Conservation (phyloP, 2,113 vertebrate genomes). For the Misgurnus anguillicaudatus region DNA sequence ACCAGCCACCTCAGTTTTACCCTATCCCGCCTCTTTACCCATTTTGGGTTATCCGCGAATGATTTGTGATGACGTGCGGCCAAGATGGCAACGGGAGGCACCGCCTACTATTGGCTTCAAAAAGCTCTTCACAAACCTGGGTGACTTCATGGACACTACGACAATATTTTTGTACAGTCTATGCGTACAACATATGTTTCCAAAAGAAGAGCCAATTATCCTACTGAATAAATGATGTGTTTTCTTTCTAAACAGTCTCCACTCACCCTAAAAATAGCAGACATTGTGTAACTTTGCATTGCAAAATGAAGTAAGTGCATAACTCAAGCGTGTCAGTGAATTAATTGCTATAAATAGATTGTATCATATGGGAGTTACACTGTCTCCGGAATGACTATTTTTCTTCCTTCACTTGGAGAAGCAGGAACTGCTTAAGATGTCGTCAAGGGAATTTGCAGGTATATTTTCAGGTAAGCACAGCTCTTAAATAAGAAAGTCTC, state of each 20-base stretch:
- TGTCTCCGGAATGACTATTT: constrained; percentile 4
- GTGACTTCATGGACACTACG: too few species aligned
- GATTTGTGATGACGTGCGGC: too few species aligned
- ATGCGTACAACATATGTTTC: not conserved
- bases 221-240: not conserved
- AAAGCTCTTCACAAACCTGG: too few species aligned
- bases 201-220: not conserved
- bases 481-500: constrained; percentile 52
- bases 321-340: constrained; percentile 29
- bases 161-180: too few species aligned
- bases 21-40: too few species aligned
- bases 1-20: too few species aligned
- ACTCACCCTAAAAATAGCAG: constrained; percentile 18
- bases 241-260: not conserved
- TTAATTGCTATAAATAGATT: constrained; percentile 22
- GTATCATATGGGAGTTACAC: constrained; percentile 19
- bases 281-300: not conserved
- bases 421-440: constrained; percentile 54
- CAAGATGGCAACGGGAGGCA: too few species aligned
- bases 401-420: constrained; percentile 27
- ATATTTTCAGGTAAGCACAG: constrained; percentile 59
- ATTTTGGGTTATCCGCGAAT: too few species aligned
- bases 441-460: constrained; percentile 61
- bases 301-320: not conserved
- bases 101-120: too few species aligned